Base-by-base conservation (phyloP, 1,140 invertebrate species). In the Kradibia gibbosae region DNA sequence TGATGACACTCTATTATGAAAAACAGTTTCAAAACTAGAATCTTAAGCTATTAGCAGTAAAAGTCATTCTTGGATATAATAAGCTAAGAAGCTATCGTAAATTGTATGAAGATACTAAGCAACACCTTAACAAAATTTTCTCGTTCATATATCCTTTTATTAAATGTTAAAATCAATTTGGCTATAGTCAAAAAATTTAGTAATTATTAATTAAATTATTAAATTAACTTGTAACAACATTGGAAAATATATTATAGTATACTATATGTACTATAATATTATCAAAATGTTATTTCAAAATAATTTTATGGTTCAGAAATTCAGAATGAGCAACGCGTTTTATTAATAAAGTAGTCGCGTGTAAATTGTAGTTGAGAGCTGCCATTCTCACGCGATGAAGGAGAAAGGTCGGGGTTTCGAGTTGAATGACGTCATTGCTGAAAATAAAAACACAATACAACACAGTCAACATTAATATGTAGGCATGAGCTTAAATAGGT, bases 351-450 rank as follows among this genome's bases (percentile, higher is more conserved):
- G 71, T 72, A 25, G 83, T 72, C 22, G 72, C 74, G 80, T 65
- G 67, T 77, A 77, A 84, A 67, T 84, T 88, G 86, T 84, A 86
- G 88, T 90, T 89, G 91, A 92, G 91, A 92, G 91, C 90, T 92
- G 89, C 89, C 77, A 77, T 83, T 86, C 87, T 92, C 91, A 93
- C 89, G 92, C 90, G 87, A 92, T 90, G 86, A 93, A 90, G 91
- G 93, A 93, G 88, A 94, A 94, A 74, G 93, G 93, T 90, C 92
- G 89, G 82, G 93, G 93, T 91, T 93, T 93, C 84, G 92, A 89
- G 91, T 94, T 94, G 91, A 93, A 94, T 88, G 93, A 92, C 90
- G 91, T 92, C 90, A 89, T 90, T 89, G 93, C 93, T 94, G 93
- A 92, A 94, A 93, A 92, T 84, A 89, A 86, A 89, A 88, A 90